Base-by-base conservation (phyloP, 2,888 invertebrate genomes). In the Globia sparganii region DNA sequence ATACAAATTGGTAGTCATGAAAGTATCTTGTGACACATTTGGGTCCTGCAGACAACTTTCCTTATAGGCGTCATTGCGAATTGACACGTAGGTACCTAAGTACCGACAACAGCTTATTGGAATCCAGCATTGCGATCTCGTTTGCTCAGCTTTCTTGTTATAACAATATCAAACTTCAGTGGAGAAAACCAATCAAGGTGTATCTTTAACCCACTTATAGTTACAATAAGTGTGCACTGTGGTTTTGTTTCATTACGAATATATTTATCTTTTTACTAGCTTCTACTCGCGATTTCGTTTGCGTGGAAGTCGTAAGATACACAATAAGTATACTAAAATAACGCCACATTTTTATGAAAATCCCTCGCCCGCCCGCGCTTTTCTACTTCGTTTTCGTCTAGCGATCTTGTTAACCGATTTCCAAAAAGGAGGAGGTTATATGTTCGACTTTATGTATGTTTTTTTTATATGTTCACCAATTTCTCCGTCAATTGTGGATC, bases 181-280 rank as follows among this genome's bases (percentile, higher is more conserved):
- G 13, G 84, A 59, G 71, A 79, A 82, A 84, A 82, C 37, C 28
- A 72, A 40, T 72, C 46, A 13, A 25, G 6, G 53, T 9, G 43
- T 53, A 65, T 81, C 31, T 77, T 62, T 72, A 84, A 77, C 66
- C 81, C 59, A 78, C 61, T 81, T 53, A 78, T 83, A 84, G 81
- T 81, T 61, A 21, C 40, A 43, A 72, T 43, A 25, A 66, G 25
- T 34, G 8, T 28, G 49, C 40, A 9, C 37, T 72, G 72, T 68
- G 72, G 71, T 74, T 81, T 72, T 72, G 40, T 71, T 64, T 64
- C 37, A 28, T 65, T 79, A 59, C 13, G 18, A 31, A 40, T 21
- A 71, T 62, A 66, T 28, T 46, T 58, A 59, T 61, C 13, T 49
- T 13, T 69, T 34, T 40, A 13, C 13, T 61, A 15, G 4, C 6